Percentiles rank a stretch among this genome's conserved stretches.
These are phyloP conservation scores for Epizoanthus scotinus DNA, from an alignment of 92 coral and sea anemone species.

Conservation along the genomic window DNA sequence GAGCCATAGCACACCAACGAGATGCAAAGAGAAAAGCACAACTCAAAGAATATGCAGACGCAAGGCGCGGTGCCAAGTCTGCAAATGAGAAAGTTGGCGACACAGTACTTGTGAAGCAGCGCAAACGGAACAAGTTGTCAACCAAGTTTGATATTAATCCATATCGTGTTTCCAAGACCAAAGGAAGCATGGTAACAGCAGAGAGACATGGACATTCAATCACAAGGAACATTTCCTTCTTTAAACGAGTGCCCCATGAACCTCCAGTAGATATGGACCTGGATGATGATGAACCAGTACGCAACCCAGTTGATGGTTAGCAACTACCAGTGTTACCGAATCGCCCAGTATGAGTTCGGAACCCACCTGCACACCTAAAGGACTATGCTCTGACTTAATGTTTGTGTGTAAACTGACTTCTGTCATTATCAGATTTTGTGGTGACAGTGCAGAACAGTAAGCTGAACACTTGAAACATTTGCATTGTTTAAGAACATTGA, in stretches of 20 bases:
- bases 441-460: no score
- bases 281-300: no score
- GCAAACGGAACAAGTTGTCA: conserved; percentile 7
- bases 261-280: no score
- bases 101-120: conserved; percentile 34
- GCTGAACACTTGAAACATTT: no score
- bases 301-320: no score
- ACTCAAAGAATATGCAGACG: conserved; percentile 21
- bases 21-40: neutral
- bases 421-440: no score
- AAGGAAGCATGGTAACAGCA: conserved; percentile 16
- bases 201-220: conserved; percentile 8
- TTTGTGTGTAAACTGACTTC: no score
- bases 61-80: neutral
- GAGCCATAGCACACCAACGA: neutral
- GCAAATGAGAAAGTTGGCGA: conserved; percentile 13
- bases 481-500: no score
- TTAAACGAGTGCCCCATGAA: neutral
- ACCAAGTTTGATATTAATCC: conserved; percentile 15
- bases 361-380: neutral
- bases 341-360: conserved; percentile 2
- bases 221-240: conserved; percentile 26
- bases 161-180: neutral
- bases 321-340: neutral
- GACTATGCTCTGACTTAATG: neutral